phyloP scores from a whole-genome alignment of 2,113 vertebrate species.

The Ophthalmotilapia sp. region DNA sequence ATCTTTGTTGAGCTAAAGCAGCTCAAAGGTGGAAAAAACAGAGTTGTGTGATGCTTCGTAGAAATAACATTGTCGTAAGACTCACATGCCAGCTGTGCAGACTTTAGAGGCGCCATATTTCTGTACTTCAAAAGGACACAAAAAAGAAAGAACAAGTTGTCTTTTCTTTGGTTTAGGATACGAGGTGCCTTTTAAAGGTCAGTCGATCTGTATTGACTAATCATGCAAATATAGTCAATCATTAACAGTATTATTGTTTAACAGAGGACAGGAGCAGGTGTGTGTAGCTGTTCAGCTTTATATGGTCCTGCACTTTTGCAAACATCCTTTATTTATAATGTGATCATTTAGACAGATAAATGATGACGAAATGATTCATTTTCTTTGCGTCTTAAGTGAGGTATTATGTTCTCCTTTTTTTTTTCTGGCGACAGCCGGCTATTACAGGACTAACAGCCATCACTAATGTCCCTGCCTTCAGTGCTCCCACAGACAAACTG shows the following conservation, averaged over 20 bases:
- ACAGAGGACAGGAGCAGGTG: not conserved
- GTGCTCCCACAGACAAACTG: not conserved
- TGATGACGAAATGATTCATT: not conserved
- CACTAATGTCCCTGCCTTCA: not conserved
- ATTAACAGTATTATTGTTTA: conserved; percentile 21
- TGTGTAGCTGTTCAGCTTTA: not conserved
- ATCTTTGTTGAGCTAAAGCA: not conserved
- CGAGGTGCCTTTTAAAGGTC: not conserved
- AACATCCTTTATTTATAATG: not conserved
- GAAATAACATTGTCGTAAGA: conserved; percentile 29
- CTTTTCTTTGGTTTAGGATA: not conserved
- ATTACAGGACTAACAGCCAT: not conserved
- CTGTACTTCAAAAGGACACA: not conserved
- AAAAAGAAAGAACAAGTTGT: not conserved
- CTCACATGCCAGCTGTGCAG: not conserved
- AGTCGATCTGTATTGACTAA: not conserved
- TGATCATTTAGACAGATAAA: not conserved
- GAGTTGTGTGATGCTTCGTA: not conserved
- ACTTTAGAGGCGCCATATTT: not conserved
- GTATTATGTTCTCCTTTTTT: not conserved
- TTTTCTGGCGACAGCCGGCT: not conserved
- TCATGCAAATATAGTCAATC: not conserved
- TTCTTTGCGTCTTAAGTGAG: not conserved
- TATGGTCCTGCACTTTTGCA: not conserved
- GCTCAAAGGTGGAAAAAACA: not conserved